Percentiles rank a stretch among this genome's conserved stretches.
Evolutionary conservation across 2,797 vertebrate species (phyloP).

Genomic region (Glyptemys insculpta): DNA sequence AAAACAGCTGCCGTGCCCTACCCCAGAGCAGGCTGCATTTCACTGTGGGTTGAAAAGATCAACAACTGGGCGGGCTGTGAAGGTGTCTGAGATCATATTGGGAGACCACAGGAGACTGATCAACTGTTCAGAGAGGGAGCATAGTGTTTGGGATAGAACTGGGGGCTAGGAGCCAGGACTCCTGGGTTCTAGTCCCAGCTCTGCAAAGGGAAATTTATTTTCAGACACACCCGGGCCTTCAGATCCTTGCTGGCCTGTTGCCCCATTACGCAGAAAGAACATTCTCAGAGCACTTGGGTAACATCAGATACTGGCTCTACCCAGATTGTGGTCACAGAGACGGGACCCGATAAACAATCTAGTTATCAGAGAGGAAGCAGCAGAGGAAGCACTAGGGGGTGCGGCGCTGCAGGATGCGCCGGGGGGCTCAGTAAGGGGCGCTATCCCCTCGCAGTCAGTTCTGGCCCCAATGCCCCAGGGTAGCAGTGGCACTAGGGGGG

Average conservation of each 20-base stretch:
- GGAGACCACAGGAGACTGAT: not conserved
- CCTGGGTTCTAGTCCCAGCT: not conserved
- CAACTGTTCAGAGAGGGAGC: too few species aligned
- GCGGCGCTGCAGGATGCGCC: too few species aligned
- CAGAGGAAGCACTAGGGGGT: not conserved
- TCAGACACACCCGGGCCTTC: not conserved
- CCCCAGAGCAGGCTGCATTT: not conserved
- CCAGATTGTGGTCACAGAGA: not conserved
- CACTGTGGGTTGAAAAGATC: too few species aligned
- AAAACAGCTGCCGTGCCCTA: not conserved
- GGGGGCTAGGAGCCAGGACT: too few species aligned
- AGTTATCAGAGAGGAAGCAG: not conserved
- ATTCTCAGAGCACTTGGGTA: not conserved
- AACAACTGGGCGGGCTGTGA: too few species aligned
- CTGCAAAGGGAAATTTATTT: not conserved
- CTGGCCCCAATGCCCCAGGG: too few species aligned
- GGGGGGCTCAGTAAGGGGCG: too few species aligned
- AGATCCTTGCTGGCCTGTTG: too few species aligned
- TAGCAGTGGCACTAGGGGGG: too few species aligned
- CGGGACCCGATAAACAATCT: fast-evolving
- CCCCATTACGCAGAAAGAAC: not conserved
- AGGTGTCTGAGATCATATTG: not conserved
- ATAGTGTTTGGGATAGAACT: not conserved
- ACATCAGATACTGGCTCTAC: too few species aligned
- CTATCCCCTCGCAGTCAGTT: too few species aligned